Evolutionary conservation across 1,140 invertebrate species (phyloP).

Genomic region (Listronotus oregonensis): DNA sequence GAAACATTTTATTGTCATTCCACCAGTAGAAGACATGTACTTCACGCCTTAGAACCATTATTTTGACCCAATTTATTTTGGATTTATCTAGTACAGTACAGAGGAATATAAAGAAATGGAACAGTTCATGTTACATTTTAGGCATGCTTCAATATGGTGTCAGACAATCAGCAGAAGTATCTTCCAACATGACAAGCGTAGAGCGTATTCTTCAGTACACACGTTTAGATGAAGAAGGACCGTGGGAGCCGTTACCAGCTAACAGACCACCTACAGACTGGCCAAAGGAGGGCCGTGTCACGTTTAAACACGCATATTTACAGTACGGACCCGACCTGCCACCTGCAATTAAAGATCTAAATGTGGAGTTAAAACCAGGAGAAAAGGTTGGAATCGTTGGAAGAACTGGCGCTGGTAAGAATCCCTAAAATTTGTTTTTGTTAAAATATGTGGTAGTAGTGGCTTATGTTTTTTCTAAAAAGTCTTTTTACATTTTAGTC

Average conservation of each 20-base stretch:
- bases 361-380: slow-evolving; percentile 64
- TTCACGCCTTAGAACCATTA: no score
- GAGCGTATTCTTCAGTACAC: slow-evolving; percentile 82
- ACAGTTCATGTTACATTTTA: not conserved
- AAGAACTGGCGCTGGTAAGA: slow-evolving; percentile 63
- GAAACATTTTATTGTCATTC: no score
- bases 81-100: no score
- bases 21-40: no score
- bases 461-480: no score
- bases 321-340: slow-evolving; percentile 59
- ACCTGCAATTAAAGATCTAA: slow-evolving; percentile 72
- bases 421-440: no score
- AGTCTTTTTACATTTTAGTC: no score
- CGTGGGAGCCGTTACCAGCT: slow-evolving; percentile 47
- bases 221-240: slow-evolving; percentile 67
- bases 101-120: no score
- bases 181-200: slow-evolving; percentile 77
- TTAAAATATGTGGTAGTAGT: no score
- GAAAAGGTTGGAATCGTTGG: slow-evolving; percentile 71
- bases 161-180: slow-evolving; percentile 74
- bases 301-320: slow-evolving; percentile 67
- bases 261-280: slow-evolving; percentile 67
- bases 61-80: no score
- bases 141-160: slow-evolving; percentile 83
- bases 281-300: slow-evolving; percentile 71